These are phyloP conservation scores for Pogonophryne albipinna DNA, from an alignment of 2,797 vertebrate genomes.

Conservation along the genomic window DNA sequence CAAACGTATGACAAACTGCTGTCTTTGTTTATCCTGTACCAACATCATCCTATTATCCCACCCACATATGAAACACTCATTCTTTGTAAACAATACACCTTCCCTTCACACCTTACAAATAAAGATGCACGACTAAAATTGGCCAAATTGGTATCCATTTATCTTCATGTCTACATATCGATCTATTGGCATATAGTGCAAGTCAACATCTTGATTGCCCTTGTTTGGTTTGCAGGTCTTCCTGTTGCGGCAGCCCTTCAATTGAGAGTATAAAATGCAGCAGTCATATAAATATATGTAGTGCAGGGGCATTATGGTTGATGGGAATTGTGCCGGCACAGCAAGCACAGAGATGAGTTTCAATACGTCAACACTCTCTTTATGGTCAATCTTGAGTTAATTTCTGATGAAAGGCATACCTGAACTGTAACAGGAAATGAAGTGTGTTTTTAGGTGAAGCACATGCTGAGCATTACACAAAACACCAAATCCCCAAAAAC, in stretches of 20 bases:
- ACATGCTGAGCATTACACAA: constrained; percentile 34
- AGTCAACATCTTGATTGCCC: constrained; percentile 56
- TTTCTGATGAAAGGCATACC: constrained; percentile 33
- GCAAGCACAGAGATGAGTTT: constrained; percentile 24
- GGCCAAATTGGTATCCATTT: constrained; percentile 52
- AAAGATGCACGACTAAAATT: constrained; percentile 55
- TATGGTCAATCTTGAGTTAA: constrained; percentile 24
- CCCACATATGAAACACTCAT: constrained; percentile 22
- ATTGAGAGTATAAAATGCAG: constrained; percentile 30
- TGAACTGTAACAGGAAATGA: constrained; percentile 30
- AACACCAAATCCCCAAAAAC: constrained; percentile 47
- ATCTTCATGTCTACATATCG: constrained; percentile 63
- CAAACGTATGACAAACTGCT: background rate
- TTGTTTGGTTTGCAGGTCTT: constrained; percentile 39
- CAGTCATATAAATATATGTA: constrained; percentile 19
- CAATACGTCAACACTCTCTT: constrained; percentile 27
- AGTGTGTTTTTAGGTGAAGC: constrained; percentile 37
- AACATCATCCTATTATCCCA: constrained; percentile 24
- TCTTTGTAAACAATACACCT: constrained; percentile 13
- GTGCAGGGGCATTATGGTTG: constrained; percentile 36
- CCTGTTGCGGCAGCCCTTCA: background rate
- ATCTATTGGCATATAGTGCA: constrained; percentile 35
- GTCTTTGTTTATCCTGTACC: constrained; percentile 6
- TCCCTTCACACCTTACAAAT: constrained; percentile 45
- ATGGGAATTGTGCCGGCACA: constrained; percentile 20